Evolutionary conservation across 30 jellyfish, hydroid and myxozoan species (phyloP), one percentile per base, ranked within the genome.

Genomic region (Nemopilema nomurai): DNA sequence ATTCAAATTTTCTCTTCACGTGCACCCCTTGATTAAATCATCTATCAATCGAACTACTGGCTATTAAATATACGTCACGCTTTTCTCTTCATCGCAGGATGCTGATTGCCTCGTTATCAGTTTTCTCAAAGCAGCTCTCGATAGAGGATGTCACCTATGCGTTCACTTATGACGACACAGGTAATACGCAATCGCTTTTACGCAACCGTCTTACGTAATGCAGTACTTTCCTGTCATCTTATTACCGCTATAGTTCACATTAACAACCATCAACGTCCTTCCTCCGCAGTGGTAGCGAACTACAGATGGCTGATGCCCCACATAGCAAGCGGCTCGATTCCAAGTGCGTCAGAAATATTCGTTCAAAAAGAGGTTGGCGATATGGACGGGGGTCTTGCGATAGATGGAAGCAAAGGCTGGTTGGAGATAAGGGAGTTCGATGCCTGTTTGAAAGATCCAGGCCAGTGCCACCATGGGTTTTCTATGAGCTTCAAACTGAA

Each of bases 91-190:
- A 3, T 41, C 13, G 57, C 57, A 93, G 98, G 64, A 83, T 89
- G 97, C 92, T 87, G 24, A 77, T 93, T 9, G 93, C 97, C 4
- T 93, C 98, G 1, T 78, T 93, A 21, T 91, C 97, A n/a, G 76
- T 93, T 22, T 93, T 93, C 79, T 83, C 97, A 49, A 93, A 93
- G 65, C 88, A 77, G 33, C 90, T 93, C 22, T 73, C 98, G 19
- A 83, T 93, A 51, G 98, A 93, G 84, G 98, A 93, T 88, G 98
- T 93, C 8, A 97, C 98, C 0, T 93, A 93, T 65, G 98, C 97
- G 22, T 93, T 93, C 69, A 93, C 98, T 0, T 93, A 81, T 65
- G 98, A 94, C 20, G 97, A 93, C 70, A 93, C 98, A 79, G 97
- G 97, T 89, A 63, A 0, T 30, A 23, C 16, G 28, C 31, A 16